phyloP scores from a whole-genome alignment of 2,888 invertebrate species.

The Sphaerophoria rueppellii region DNA sequence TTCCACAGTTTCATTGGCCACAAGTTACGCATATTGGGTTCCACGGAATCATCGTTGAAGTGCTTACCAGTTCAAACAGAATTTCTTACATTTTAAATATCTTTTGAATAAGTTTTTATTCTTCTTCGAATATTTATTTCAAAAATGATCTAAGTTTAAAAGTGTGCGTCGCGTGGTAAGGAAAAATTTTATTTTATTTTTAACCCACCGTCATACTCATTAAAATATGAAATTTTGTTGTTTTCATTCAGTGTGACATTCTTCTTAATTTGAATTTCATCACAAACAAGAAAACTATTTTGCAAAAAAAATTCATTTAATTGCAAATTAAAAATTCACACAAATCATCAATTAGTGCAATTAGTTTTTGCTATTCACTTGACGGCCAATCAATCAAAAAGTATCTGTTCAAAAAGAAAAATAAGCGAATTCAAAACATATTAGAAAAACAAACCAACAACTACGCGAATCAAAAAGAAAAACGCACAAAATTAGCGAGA shows the following conservation, averaged over 20 bases:
- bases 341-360: constrained; percentile 36
- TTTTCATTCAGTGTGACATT: constrained; percentile 26
- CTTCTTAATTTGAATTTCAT: constrained; percentile 36
- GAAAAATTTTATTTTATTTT: not conserved
- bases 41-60: no score
- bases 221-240: constrained; percentile 30
- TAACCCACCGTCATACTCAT: constrained; percentile 6
- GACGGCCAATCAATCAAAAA: constrained; percentile 55
- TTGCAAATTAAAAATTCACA: constrained; percentile 39
- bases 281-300: constrained; percentile 23
- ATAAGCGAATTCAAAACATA: not conserved
- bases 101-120: no score
- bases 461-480: not conserved
- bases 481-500: constrained; percentile 29
- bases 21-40: no score
- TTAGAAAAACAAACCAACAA: not conserved
- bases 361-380: constrained; percentile 36
- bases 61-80: no score
- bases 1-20: no score
- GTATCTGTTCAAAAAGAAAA: not conserved
- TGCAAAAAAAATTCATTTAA: constrained; percentile 31
- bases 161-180: no score
- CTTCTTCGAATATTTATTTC: no score
- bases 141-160: no score
- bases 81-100: no score